These are phyloP conservation scores for Drosophila kepulauana DNA, from an alignment of 1,140 invertebrate genomes.

Conservation along the genomic window DNA sequence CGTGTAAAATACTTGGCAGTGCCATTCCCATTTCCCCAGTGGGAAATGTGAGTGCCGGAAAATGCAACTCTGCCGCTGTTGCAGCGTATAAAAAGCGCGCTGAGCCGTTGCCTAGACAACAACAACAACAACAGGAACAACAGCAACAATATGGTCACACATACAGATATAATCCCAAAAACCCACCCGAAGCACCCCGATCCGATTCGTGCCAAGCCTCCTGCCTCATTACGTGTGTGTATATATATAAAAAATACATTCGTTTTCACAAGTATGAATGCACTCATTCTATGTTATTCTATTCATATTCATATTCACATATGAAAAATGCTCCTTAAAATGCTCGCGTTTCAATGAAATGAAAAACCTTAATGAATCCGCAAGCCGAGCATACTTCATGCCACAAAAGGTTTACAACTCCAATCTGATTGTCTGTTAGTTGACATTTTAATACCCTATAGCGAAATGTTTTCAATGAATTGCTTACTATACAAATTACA, in stretches of 20 bases:
- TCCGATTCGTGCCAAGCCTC: constrained; percentile 46
- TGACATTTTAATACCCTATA: constrained; percentile 28
- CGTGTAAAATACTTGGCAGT: constrained; percentile 55
- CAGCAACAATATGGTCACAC: not conserved
- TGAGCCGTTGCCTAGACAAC: constrained; percentile 58
- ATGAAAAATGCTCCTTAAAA: constrained; percentile 46
- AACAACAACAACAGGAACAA: constrained; percentile 17
- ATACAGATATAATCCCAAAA: not conserved
- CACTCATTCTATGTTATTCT: constrained; percentile 31
- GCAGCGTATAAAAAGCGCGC: constrained; percentile 38
- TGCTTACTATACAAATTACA: not conserved
- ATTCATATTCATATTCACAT: constrained; percentile 51
- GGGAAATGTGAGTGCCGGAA: constrained; percentile 62
- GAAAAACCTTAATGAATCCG: constrained; percentile 65
- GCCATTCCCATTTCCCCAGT: constrained; percentile 54
- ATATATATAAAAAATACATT: constrained; percentile 27
- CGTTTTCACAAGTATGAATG: constrained; percentile 16
- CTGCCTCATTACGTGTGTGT: constrained; percentile 53
- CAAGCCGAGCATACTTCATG: constrained; percentile 27
- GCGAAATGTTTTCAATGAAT: not conserved
- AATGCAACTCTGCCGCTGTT: constrained; percentile 49
- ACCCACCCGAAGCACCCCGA: constrained; percentile 27
- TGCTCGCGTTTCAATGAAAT: constrained; percentile 60
- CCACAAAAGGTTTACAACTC: constrained; percentile 34
- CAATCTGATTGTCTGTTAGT: not conserved